Evolutionary conservation across 2,888 invertebrate genomes (phyloP).

Genomic region (Athalia rosae): DNA sequence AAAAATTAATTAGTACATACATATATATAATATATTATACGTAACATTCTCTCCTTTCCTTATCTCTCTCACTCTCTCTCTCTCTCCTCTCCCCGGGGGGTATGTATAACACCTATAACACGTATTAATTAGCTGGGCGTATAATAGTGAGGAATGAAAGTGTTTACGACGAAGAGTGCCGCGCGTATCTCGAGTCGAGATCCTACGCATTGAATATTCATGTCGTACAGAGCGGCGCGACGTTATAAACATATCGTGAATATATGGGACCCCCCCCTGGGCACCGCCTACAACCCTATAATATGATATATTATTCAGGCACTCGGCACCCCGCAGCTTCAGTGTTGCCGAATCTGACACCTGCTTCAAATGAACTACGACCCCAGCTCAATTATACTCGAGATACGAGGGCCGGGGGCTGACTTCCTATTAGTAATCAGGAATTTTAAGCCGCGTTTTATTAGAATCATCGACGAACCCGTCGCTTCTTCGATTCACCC

Average conservation of each 20-base stretch:
- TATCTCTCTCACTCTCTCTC: too few species aligned
- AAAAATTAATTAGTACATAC: slow-evolving; percentile 39
- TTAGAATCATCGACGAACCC: slow-evolving; percentile 28
- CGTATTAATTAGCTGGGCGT: too few species aligned
- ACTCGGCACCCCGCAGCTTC: slow-evolving; percentile 28
- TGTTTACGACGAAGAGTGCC: slow-evolving; percentile 17
- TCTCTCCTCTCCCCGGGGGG: neutral
- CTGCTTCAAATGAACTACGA: slow-evolving; percentile 27
- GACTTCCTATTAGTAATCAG: slow-evolving; percentile 45
- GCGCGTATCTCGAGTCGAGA: neutral
- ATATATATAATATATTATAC: neutral
- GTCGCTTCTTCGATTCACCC: neutral
- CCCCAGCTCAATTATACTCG: slow-evolving; percentile 29
- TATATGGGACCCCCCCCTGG: too few species aligned
- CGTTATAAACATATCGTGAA: too few species aligned
- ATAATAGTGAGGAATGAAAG: too few species aligned
- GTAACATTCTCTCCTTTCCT: neutral
- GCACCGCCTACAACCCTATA: too few species aligned
- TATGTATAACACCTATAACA: too few species aligned
- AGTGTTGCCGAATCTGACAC: slow-evolving; percentile 41
- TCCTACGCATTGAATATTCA: slow-evolving; percentile 34
- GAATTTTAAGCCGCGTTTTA: slow-evolving; percentile 48
- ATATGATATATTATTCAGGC: slow-evolving; percentile 1
- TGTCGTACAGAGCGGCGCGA: neutral
- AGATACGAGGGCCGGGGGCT: slow-evolving; percentile 36